Conservation (phyloP, 2,113 vertebrate species). For the Marmota monax region DNA sequence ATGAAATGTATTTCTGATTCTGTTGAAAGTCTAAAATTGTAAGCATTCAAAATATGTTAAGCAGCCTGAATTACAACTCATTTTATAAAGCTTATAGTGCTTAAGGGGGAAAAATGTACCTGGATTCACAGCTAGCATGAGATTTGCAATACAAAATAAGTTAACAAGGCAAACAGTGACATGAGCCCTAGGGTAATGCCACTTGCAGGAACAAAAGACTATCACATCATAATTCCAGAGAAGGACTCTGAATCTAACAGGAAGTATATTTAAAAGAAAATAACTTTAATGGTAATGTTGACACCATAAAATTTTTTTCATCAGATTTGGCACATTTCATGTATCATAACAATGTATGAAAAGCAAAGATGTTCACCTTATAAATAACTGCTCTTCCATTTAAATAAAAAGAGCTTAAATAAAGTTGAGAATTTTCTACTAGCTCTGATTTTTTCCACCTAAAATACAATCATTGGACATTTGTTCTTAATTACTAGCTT, state of each 20-base stretch:
- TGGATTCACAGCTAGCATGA: neutral
- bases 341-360: neutral
- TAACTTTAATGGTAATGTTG: neutral
- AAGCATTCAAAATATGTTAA: slow-evolving; percentile 51
- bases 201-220: slow-evolving; percentile 39
- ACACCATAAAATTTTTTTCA: neutral
- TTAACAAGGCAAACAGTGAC: slow-evolving; percentile 58
- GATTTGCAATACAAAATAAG: slow-evolving; percentile 62
- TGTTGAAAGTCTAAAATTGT: slow-evolving; percentile 55
- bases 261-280: slow-evolving; percentile 23
- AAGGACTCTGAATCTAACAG: neutral
- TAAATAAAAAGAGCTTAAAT: neutral
- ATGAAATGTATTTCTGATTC: neutral
- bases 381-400: neutral
- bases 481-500: slow-evolving; percentile 70
- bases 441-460: slow-evolving; percentile 43
- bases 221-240: neutral
- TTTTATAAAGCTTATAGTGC: neutral
- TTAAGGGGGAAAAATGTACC: neutral
- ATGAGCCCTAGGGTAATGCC: neutral
- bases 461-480: slow-evolving; percentile 5
- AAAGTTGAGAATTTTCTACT: neutral
- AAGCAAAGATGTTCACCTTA: neutral
- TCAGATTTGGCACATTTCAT: neutral
- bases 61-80: neutral